Base-by-base conservation (phyloP, 2,797 vertebrate genomes). In the Adelosebastes latens region DNA sequence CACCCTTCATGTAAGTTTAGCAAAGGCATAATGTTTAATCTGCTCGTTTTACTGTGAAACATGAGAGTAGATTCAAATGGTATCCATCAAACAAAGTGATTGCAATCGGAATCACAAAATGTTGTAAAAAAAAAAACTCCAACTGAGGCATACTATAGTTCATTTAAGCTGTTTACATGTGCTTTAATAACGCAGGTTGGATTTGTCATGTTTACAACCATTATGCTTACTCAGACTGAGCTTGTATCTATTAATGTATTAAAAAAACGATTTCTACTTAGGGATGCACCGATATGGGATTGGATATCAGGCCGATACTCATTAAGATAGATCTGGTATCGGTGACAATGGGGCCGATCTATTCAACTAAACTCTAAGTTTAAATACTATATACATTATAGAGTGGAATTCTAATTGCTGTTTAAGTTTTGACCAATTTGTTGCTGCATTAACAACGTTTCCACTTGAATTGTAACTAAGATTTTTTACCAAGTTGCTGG, bases 91-190 rank as follows among this genome's bases (percentile, higher is more conserved):
- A 64, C n/a, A 62, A 6, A 13, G 36, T 4, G 36, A 64, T 42
- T 34, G 7, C 42, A 14, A 12, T 22, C 18, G 5, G 25, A 11
- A 9, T 76, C n/a, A 31, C 42, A 79, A 79, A 79, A 61, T 61
- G 29, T 60, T 65, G 6, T 22, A 12, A 60, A 9, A 29, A 63
- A 27, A 27, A 56, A n/a, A 29, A 12, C 6, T 13, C 2, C 2
- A 4, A 25, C 20, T 12, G 1, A 82, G 14, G 18, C 9, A 49
- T 13, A 52, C 8, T 42, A 20, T 14, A 18, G 64, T 24, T 59
- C 5, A 24, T 9, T 46, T 27, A 59, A 75, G 8, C 3, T 11
- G 9, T 68, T 79, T 59, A 58, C 29, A 3, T 1, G 8, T 20
- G 58, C 27, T 49, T 56, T n/a, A 58, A 56, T 42, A 39, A 31